Evolutionary conservation across 2,797 vertebrate genomes (phyloP).

Genomic region (Pitangus sulphuratus): DNA sequence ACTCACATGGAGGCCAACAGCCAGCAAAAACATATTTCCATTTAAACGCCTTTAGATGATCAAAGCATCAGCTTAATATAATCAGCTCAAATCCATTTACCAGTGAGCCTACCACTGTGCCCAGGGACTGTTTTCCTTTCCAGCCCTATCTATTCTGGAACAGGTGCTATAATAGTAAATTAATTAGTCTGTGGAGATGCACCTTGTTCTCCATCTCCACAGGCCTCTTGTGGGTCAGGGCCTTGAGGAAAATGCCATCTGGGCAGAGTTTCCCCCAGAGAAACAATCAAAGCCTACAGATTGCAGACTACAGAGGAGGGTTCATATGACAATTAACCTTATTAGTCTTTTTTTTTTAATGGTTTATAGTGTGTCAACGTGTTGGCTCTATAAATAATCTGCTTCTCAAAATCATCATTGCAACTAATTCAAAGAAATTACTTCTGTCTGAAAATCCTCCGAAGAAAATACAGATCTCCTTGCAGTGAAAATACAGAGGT

Average conservation of each 20-base stretch:
- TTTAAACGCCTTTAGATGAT: conserved; percentile 97
- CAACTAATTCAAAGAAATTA: conserved; percentile 51
- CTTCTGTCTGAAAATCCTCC: conserved; percentile 42
- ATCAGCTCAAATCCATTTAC: conserved; percentile 98
- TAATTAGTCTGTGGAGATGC: conserved; percentile 98
- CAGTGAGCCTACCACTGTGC: conserved; percentile 84
- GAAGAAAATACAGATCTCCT: conserved; percentile 3
- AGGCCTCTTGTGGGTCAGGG: conserved; percentile 90
- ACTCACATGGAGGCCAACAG: conserved; percentile 79
- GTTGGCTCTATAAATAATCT: conserved; percentile 80
- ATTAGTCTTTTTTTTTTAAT: conserved; percentile 85
- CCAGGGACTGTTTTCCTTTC: conserved; percentile 83
- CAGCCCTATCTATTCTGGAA: conserved; percentile 96
- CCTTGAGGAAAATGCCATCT: conserved; percentile 95
- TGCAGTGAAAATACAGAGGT: neutral
- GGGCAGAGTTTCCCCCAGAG: conserved; percentile 89
- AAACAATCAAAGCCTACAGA: conserved; percentile 85
- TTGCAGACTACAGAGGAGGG: conserved; percentile 88
- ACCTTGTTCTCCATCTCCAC: conserved; percentile 93
- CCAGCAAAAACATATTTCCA: conserved; percentile 94
- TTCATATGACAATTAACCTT: conserved; percentile 99
- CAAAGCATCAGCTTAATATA: conserved; percentile 99
- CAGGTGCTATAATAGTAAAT: conserved; percentile 99
- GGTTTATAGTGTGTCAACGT: conserved; percentile 80
- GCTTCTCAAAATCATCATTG: conserved; percentile 67